These are phyloP conservation scores for Pseudochaenichthys georgianus DNA, from an alignment of 2,797 vertebrate genomes.

Conservation along the genomic window DNA sequence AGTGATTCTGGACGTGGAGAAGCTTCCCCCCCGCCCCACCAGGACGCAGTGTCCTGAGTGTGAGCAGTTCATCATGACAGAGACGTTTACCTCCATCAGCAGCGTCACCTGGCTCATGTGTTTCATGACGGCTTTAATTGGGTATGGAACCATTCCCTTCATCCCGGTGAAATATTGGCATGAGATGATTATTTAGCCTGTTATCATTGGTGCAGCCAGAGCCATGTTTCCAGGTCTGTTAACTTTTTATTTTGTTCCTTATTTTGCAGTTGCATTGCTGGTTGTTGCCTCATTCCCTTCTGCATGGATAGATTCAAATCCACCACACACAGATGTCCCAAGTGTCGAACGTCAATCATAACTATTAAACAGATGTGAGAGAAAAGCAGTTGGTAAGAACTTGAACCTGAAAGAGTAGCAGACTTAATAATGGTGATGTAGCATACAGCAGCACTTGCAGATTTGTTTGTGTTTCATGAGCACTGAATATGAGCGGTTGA, in stretches of 20 bases:
- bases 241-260: conserved; percentile 9
- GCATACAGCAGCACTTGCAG: no score
- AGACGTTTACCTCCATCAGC: conserved; percentile 52
- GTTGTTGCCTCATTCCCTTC: conserved; percentile 85
- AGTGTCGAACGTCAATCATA: conserved; percentile 69
- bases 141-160: conserved; percentile 63
- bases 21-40: conserved; percentile 58
- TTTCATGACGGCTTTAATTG: conserved; percentile 40
- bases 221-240: not conserved
- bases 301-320: conserved; percentile 71
- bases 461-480: not conserved
- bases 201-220: conserved; percentile 18
- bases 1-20: conserved; percentile 67
- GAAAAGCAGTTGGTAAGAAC: conserved; percentile 1
- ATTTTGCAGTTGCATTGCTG: conserved; percentile 74
- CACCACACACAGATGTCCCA: conserved; percentile 77
- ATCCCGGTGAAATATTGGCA: conserved; percentile 42
- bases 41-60: conserved; percentile 81
- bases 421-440: not conserved
- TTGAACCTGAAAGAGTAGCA: not conserved
- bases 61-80: conserved; percentile 72
- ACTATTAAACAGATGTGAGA: conserved; percentile 71
- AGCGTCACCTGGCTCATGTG: conserved; percentile 76
- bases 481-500: not conserved
- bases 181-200: conserved; percentile 4